phyloP scores from a whole-genome alignment of 1,140 invertebrate genomes.

The Ruditapes philippinarum region DNA sequence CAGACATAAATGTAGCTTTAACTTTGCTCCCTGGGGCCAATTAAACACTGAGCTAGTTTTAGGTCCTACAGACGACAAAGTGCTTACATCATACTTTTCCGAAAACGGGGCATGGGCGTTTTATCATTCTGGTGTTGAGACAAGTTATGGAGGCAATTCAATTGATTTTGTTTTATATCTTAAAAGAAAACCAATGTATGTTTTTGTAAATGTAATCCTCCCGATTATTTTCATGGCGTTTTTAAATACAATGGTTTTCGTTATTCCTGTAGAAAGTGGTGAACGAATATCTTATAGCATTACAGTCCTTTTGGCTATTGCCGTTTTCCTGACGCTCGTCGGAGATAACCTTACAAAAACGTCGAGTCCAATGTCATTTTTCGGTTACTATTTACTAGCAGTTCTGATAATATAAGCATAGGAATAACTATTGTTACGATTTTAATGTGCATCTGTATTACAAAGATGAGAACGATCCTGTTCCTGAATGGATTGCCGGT shows the following conservation, averaged over 20 bases:
- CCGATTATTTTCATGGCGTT: constrained; percentile 88
- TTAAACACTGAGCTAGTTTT: background rate
- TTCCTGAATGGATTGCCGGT: background rate
- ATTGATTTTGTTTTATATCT: background rate
- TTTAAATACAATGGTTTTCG: constrained; percentile 88
- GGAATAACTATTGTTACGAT: constrained; percentile 41
- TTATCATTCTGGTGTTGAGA: background rate
- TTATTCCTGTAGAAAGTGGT: constrained; percentile 59
- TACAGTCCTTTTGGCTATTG: constrained; percentile 46
- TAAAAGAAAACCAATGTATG: constrained; percentile 79
- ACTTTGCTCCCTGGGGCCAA: background rate
- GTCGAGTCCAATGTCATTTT: constrained; percentile 34
- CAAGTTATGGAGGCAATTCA: background rate
- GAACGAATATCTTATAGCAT: constrained; percentile 56
- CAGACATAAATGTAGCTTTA: constrained; percentile 22
- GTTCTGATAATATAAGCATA: background rate
- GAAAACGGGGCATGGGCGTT: constrained; percentile 88
- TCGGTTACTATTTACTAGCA: constrained; percentile 1
- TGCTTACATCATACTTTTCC: constrained; percentile 86
- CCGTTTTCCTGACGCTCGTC: constrained; percentile 57
- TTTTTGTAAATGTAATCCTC: constrained; percentile 88
- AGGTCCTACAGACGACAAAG: background rate
- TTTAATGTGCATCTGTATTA: constrained; percentile 46
- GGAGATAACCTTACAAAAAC: constrained; percentile 50
- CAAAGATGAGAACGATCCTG: background rate